Conservation (phyloP, 2,888 invertebrate genomes). For the Brachyptera risi region DNA sequence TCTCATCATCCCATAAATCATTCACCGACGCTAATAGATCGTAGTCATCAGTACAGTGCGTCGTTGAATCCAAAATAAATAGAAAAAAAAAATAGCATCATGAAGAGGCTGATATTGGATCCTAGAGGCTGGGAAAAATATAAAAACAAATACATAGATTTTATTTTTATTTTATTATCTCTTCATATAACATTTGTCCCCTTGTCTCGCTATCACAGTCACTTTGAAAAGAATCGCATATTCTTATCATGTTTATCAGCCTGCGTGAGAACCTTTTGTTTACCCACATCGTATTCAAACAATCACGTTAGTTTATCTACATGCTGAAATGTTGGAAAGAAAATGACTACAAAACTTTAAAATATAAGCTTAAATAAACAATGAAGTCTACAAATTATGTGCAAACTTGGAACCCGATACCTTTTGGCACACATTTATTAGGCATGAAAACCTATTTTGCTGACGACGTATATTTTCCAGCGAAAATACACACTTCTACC, state of each 20-base stretch:
- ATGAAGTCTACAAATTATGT: constrained; percentile 3
- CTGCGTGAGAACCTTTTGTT: no score
- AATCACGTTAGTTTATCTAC: no score
- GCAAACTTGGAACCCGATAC: constrained; percentile 6
- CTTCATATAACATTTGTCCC: constrained; percentile 30
- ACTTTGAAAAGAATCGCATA: constrained; percentile 32
- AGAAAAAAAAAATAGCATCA: no score
- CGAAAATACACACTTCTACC: no score
- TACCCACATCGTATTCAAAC: no score
- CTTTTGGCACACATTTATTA: constrained; percentile 4
- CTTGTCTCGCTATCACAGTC: constrained; percentile 32
- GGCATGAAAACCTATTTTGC: neutral
- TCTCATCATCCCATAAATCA: no score
- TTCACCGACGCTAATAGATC: no score
- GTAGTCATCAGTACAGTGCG: no score
- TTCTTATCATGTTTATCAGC: no score
- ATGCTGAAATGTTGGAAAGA: neutral
- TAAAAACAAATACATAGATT: neutral
- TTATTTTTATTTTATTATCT: constrained; percentile 26
- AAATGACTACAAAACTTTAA: neutral
- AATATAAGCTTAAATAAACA: neutral
- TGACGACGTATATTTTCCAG: constrained; percentile 4
- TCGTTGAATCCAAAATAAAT: no score
- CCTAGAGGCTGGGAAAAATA: neutral
- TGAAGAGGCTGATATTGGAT: no score